These are phyloP conservation scores for Atherinomorus stipes DNA, from an alignment of 2,113 vertebrate genomes.

Conservation along the genomic window DNA sequence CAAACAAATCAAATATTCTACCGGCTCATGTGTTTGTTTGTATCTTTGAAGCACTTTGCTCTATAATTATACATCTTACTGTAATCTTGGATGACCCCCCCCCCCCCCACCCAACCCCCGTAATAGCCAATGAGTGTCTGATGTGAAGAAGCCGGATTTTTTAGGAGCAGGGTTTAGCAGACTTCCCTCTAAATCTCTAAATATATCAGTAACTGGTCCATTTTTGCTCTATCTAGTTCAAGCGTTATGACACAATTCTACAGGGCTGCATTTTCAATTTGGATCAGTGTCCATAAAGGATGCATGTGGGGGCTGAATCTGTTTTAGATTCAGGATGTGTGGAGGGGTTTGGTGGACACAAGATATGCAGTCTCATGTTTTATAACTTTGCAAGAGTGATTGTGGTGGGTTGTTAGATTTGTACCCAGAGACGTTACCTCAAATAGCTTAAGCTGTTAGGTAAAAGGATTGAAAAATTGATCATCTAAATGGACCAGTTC, in stretches of 20 bases:
- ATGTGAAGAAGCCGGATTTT: too few species aligned
- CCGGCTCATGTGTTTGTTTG: neutral
- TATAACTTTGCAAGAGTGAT: slow-evolving; percentile 3
- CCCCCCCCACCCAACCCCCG: too few species aligned
- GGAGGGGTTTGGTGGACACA: slow-evolving; percentile 27
- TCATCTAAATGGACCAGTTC: neutral
- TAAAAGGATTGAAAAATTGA: neutral
- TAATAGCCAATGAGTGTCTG: too few species aligned
- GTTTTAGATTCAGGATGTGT: slow-evolving; percentile 36
- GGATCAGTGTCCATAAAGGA: slow-evolving; percentile 17
- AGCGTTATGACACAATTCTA: neutral
- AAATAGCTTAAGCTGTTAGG: neutral
- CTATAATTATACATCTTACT: slow-evolving; percentile 19
- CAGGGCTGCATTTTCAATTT: slow-evolving; percentile 5
- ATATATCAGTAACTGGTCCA: neutral
- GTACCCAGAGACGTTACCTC: neutral
- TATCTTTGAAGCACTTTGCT: slow-evolving; percentile 10
- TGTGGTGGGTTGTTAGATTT: neutral
- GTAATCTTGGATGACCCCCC: neutral
- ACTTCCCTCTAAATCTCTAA: neutral
- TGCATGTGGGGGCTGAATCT: slow-evolving; percentile 22
- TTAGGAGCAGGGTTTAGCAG: neutral
- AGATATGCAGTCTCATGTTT: neutral
- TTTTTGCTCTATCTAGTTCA: neutral
- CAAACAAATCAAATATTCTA: slow-evolving; percentile 24